A percentile compares a stretch with the other conserved stretches of the same genome.
Conservation (phyloP, 2,113 vertebrate species). For the Chamaetylas fuelleborni region DNA sequence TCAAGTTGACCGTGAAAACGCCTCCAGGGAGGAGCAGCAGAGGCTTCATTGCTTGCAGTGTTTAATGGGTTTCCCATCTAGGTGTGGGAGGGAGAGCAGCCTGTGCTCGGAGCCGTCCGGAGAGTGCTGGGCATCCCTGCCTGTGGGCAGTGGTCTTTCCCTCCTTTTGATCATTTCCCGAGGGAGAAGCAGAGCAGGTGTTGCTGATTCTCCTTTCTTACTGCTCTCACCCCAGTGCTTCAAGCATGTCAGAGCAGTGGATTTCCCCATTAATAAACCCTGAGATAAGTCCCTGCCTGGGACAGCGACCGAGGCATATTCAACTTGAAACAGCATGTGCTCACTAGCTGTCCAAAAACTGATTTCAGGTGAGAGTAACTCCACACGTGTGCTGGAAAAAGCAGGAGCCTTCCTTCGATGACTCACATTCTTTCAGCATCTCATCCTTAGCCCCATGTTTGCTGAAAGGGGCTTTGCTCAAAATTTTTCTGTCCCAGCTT, state of each 20-base stretch:
- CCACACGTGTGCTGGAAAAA: neutral
- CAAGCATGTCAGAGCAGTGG: neutral
- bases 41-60: neutral
- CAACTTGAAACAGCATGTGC: neutral
- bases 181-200: neutral
- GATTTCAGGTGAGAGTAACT: constrained; percentile 39
- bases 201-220: neutral
- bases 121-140: neutral
- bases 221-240: rapidly evolving
- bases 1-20: constrained; percentile 36
- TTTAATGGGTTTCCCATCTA: constrained; percentile 59
- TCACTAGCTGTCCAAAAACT: neutral
- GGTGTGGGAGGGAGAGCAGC: neutral
- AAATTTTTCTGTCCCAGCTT: neutral
- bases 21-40: neutral
- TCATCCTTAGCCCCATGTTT: rapidly evolving
- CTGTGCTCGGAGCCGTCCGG: rapidly evolving
- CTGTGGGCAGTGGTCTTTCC: neutral
- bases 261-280: neutral
- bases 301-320: neutral
- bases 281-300: neutral
- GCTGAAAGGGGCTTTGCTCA: neutral
- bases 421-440: neutral
- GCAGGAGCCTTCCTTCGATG: neutral
- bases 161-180: neutral